Evolutionary conservation across 2,888 invertebrate genomes (phyloP), one percentile per base, ranked within the genome.

Genomic region (Idaea biselata): DNA sequence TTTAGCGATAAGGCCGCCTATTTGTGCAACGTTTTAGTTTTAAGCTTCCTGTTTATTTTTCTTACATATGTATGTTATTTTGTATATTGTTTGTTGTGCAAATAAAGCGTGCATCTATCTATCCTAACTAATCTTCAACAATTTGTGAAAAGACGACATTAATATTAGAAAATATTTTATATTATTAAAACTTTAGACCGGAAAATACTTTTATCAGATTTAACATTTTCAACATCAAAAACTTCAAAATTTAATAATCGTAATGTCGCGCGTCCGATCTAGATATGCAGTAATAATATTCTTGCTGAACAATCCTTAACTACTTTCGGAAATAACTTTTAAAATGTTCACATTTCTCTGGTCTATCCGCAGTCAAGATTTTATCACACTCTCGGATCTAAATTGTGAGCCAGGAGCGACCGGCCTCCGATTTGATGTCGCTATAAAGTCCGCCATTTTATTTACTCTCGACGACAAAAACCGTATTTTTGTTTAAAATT

Each of bases 251-350:
- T 44, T 44, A 44, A 44, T 44, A 44, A 44, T 44, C 44, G 8
- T 44, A 44, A 44, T 44, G 8, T 11, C 44, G 44, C 44, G 6
- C 44, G 44, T 44, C 44, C 44, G 44, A 44, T 44, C 44, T 14
- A 44, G 44, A 44, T 44, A 44, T 44, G 11, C 44, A 25, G 25
- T 44, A 8, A 44, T 44, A 44, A 44, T 44, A 44, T 44, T 44
- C 44, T 44, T 14, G 44, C 44, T 11, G 44, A 44, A 44, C 44
- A 44, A 44, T 44, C 44, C 44, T 44, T 44, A 44, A 44, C 44
- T 44, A 44, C 44, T 44, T 44, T 44, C 44, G 44, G 44, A 44
- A 44, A 44, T 44, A 44, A 44, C 44, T 44, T 44, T 44, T 44
- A 44, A 44, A 44, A 44, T 44, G 44, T 44, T 11, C 44, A 44